Percentiles rank a stretch among this genome's conserved stretches.
phyloP scores from a whole-genome alignment of 2,797 vertebrate species.

The Momotus momota region DNA sequence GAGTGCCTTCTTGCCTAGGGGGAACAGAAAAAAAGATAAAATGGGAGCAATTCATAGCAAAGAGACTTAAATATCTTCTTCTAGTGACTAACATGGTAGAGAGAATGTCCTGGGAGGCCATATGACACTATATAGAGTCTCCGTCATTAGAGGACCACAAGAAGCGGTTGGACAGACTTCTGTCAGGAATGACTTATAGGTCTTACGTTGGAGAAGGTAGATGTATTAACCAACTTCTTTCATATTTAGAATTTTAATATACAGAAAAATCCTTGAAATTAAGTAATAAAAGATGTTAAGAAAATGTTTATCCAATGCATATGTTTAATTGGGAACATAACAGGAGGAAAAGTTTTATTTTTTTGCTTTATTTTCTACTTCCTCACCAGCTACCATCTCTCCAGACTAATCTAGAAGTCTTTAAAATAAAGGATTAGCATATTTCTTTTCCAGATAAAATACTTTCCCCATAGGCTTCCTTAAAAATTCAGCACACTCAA shows the following conservation, averaged over 20 bases:
- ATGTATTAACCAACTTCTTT: neutral
- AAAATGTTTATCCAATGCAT: neutral
- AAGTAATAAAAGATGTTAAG: neutral
- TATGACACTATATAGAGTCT: neutral
- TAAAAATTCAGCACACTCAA: neutral
- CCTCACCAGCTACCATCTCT: neutral
- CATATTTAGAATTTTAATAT: neutral
- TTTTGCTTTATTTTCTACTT: neutral
- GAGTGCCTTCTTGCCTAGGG: neutral
- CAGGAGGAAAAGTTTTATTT: neutral
- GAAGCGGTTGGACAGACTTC: neutral
- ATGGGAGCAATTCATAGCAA: neutral
- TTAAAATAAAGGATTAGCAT: neutral
- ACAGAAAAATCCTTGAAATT: neutral
- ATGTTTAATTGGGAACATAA: neutral
- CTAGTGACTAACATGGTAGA: neutral
- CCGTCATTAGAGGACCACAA: neutral
- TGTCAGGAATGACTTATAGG: neutral
- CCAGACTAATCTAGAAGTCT: neutral
- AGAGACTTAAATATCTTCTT: neutral
- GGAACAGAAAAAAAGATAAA: neutral
- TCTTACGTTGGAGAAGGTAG: neutral
- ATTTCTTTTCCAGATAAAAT: neutral
- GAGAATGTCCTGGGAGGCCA: neutral
- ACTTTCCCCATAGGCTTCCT: neutral